Percentiles rank a stretch among this genome's conserved stretches.
Evolutionary conservation across 1,140 invertebrate species (phyloP).

Genomic region (Teleopsis dalmanni): DNA sequence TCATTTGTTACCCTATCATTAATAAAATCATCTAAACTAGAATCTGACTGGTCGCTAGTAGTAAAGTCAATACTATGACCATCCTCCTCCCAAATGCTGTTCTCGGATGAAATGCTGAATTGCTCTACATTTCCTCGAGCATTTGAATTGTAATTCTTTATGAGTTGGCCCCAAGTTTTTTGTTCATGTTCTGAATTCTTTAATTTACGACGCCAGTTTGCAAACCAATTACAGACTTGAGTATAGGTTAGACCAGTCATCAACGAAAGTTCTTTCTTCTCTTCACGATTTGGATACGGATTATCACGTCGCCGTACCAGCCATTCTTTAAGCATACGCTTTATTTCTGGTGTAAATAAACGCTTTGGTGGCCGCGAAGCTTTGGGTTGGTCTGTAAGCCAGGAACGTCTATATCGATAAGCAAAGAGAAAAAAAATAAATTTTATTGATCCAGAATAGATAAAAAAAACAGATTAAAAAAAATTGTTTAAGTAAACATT

Average conservation of each 20-base stretch:
- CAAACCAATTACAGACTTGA: constrained; percentile 72
- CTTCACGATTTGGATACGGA: constrained; percentile 63
- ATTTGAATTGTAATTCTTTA: constrained; percentile 63
- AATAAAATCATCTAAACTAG: too few relatives aligned
- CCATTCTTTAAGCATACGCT: constrained; percentile 64
- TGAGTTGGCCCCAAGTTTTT: constrained; percentile 61
- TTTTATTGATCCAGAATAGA: not conserved
- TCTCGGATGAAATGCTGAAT: constrained; percentile 64
- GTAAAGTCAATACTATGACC: too few relatives aligned
- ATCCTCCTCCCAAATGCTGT: constrained; percentile 64
- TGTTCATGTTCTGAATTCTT: constrained; percentile 60
- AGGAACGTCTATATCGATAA: constrained; percentile 33
- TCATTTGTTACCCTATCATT: too few relatives aligned
- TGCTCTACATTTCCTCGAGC: constrained; percentile 65
- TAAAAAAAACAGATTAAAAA: not conserved
- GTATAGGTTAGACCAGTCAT: constrained; percentile 65
- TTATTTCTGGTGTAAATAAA: constrained; percentile 66
- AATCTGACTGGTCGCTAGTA: too few relatives aligned
- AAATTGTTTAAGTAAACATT: too few relatives aligned
- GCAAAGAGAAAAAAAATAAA: not conserved
- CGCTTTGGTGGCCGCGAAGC: constrained; percentile 56
- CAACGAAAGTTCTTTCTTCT: constrained; percentile 59
- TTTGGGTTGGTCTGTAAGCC: constrained; percentile 36
- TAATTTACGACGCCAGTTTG: constrained; percentile 64
- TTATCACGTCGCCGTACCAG: constrained; percentile 60